A percentile compares a stretch with the other conserved stretches of the same genome.
Evolutionary conservation across 1,140 invertebrate genomes (phyloP).

Genomic region (Heliothis virescens): DNA sequence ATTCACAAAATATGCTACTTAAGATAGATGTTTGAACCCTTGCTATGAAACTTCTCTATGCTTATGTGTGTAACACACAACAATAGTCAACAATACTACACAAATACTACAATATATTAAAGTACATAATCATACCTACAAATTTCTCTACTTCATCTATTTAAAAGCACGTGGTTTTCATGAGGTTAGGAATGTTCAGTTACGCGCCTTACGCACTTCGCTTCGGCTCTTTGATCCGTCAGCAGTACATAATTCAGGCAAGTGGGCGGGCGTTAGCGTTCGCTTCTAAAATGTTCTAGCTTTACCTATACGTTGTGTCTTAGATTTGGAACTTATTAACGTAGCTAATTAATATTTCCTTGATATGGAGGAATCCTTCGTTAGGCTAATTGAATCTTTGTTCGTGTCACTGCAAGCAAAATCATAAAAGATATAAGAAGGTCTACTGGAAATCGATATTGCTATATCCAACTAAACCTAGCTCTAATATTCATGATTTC

Average conservation of each 20-base stretch:
- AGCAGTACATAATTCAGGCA: conserved; percentile 36
- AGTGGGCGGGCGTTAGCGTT: conserved; percentile 21
- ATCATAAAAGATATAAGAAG: too few species aligned
- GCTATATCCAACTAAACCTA: background rate
- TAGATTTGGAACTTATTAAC: conserved; percentile 1
- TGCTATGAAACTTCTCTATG: too few species aligned
- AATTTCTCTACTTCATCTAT: background rate
- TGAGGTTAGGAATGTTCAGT: conserved; percentile 38
- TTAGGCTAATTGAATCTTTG: background rate
- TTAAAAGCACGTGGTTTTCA: conserved; percentile 36
- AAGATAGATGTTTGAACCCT: too few species aligned
- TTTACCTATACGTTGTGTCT: conserved; percentile 8
- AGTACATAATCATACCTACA: too few species aligned
- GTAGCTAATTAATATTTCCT: background rate
- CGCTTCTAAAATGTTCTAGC: conserved; percentile 35
- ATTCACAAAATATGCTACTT: too few species aligned
- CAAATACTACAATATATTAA: too few species aligned
- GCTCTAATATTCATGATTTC: too few species aligned
- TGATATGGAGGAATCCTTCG: background rate
- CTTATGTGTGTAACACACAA: too few species aligned
- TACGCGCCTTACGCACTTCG: conserved; percentile 43
- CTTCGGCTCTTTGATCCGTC: conserved; percentile 37
- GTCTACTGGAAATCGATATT: too few species aligned
- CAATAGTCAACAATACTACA: too few species aligned
- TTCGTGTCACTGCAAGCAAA: background rate